A percentile compares a stretch with the other conserved stretches of the same genome.
Evolutionary conservation across 2,113 vertebrate genomes (phyloP).

Genomic region (Lophotis ruficrista): DNA sequence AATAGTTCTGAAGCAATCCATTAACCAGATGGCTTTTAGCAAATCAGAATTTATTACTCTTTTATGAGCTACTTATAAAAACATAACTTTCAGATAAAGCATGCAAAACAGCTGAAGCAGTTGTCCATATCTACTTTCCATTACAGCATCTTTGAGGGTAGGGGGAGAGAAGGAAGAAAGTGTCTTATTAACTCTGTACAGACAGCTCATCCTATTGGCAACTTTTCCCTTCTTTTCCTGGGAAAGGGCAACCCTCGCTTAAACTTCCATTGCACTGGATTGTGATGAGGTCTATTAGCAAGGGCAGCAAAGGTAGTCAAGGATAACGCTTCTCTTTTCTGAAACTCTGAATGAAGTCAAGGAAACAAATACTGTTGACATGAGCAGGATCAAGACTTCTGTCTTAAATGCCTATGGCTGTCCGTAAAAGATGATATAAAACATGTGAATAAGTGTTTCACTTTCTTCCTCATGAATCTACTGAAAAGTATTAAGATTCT

Average conservation of each 20-base stretch:
- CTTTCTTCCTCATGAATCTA: neutral
- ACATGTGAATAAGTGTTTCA: neutral
- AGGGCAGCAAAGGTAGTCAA: neutral
- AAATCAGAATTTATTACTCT: constrained; percentile 56
- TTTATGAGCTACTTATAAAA: constrained; percentile 47
- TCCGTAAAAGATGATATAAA: neutral
- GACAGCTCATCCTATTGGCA: neutral
- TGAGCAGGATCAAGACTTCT: neutral
- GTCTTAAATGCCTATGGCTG: neutral
- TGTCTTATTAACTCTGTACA: neutral
- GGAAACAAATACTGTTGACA: neutral
- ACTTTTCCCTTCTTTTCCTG: neutral
- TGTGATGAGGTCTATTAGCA: neutral
- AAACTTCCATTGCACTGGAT: neutral
- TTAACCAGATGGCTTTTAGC: constrained; percentile 46
- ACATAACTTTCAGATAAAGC: constrained; percentile 24
- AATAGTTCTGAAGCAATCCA: constrained; percentile 48
- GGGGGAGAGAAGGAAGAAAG: neutral
- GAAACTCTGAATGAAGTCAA: neutral
- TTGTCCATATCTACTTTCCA: neutral
- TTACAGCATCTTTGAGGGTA: neutral
- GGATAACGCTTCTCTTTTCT: neutral
- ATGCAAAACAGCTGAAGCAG: constrained; percentile 22
- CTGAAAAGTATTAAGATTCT: neutral
- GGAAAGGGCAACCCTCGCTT: neutral